Base-by-base conservation (phyloP, 2,113 vertebrate genomes). In the Aspiorhynchus laticeps region DNA sequence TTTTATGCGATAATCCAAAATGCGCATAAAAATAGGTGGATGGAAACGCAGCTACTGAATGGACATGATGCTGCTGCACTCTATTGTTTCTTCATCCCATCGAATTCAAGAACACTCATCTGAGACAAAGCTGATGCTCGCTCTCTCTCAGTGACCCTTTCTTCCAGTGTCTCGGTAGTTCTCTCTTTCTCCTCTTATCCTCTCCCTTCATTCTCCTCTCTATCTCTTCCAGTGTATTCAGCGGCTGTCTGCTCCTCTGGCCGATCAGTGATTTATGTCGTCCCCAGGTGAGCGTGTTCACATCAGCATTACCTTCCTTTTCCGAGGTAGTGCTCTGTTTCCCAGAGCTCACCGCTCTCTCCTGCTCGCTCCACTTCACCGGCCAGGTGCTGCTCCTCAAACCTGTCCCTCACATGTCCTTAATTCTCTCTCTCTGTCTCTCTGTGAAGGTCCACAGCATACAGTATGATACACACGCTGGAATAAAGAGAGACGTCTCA, bases 291-390 rank as follows among this genome's bases (percentile, higher is more conserved):
- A 86, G 89, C 84, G 38, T 93, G 89, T 90, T 91, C 88, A 91
- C 90, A 90, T 90, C 89, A 87, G 91, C 89, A 84, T 90, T 89
- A 85, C 89, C 83, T 87, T 81, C 86, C 59, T 89, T 90, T 90
- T 86, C 84, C 24, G 15, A 91, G 88, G 89, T 87, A 46, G 89
- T 91, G 90, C 91, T 91, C 90, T 91, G 86, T 88, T 91, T 92
- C 88, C 89, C 92, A 56, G n/a, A 88, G 89, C 90, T 84, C 91
- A 89, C 90, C 87, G 80, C 88, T 86, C 61, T 89, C 86, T 74
- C 36, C 90, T 90, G 74, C 89, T 86, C 67, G 88, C 88, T 84
- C 88, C 90, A 88, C 93, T 92, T 92, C 92, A 88, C 80, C n/a
- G 91, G 89, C 87, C 91, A 77, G 86, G 85, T 89, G 61, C 90